Conservation (phyloP, 2,797 vertebrate species). For the Aplochiton taeniatus region DNA sequence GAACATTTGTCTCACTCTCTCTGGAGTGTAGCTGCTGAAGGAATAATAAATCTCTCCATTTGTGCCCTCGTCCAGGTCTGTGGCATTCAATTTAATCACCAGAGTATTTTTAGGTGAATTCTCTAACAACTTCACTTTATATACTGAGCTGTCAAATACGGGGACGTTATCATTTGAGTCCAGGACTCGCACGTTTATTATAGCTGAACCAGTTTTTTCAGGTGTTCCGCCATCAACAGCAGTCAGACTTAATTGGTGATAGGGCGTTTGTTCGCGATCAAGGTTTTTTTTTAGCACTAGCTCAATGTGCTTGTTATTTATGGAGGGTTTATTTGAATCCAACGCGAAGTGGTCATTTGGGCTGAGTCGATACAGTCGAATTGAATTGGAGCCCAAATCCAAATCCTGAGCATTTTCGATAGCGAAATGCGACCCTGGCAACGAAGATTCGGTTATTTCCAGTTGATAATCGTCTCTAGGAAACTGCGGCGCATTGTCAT, state of each 20-base stretch:
- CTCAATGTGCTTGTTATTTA: slow-evolving; percentile 89
- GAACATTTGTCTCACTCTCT: slow-evolving; percentile 92
- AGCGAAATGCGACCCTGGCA: slow-evolving; percentile 89
- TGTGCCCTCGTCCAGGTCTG: slow-evolving; percentile 90
- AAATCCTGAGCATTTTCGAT: slow-evolving; percentile 91
- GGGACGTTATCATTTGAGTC: slow-evolving; percentile 97
- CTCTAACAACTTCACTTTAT: slow-evolving; percentile 89
- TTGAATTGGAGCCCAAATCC: slow-evolving; percentile 88
- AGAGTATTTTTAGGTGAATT: slow-evolving; percentile 85
- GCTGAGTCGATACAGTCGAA: slow-evolving; percentile 90
- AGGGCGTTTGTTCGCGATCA: slow-evolving; percentile 89
- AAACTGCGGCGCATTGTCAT: slow-evolving; percentile 92
- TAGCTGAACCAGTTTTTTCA: slow-evolving; percentile 85
- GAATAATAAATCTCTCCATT: slow-evolving; percentile 92
- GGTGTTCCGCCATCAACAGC: slow-evolving; percentile 94
- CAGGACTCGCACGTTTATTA: slow-evolving; percentile 87
- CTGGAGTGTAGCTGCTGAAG: slow-evolving; percentile 92
- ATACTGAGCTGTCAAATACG: slow-evolving; percentile 88
- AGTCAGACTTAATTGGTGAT: slow-evolving; percentile 88
- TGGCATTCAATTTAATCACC: slow-evolving; percentile 91
- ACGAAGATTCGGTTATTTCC: slow-evolving; percentile 89
- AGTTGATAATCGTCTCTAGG: slow-evolving; percentile 88
- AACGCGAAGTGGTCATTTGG: slow-evolving; percentile 90
- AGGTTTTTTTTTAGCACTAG: slow-evolving; percentile 92
- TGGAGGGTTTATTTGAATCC: slow-evolving; percentile 88